These are phyloP conservation scores for Brevimyrus niger DNA, from an alignment of 2,113 vertebrate genomes.

Conservation along the genomic window DNA sequence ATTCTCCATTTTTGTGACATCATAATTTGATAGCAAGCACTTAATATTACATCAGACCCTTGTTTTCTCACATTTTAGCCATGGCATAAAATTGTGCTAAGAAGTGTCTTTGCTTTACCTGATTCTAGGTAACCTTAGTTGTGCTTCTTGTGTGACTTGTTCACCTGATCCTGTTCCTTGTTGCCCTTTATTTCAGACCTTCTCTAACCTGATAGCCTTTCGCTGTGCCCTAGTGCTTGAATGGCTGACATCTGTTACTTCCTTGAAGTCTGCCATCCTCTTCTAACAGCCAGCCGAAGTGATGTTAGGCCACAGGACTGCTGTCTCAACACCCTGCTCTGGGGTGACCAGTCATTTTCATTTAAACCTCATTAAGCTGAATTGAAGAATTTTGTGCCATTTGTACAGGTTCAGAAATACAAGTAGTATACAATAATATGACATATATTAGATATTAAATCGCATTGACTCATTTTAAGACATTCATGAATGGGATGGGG, in stretches of 20 bases:
- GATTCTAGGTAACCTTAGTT: not conserved
- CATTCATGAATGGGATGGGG: not conserved
- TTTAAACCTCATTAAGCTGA: not conserved
- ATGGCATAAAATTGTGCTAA: not conserved
- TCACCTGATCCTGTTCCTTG: not conserved
- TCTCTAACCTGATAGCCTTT: not conserved
- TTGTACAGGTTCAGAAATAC: not conserved
- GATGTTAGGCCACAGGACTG: not conserved
- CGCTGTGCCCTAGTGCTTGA: not conserved
- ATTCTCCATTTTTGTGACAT: not conserved
- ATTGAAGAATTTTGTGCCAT: not conserved
- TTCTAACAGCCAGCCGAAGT: not conserved
- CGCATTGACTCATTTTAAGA: not conserved
- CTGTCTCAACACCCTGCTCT: not conserved
- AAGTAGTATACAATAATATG: not conserved
- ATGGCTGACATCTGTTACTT: not conserved
- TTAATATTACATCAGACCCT: not conserved
- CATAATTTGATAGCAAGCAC: not conserved
- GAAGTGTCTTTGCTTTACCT: not conserved
- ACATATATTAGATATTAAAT: not conserved
- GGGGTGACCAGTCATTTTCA: not conserved
- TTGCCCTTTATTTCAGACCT: not conserved
- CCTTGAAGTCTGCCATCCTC: not conserved
- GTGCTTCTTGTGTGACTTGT: not conserved
- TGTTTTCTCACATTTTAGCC: not conserved